These are phyloP conservation scores for Rutpela maculata DNA, from an alignment of 2,888 invertebrate genomes.

Conservation along the genomic window DNA sequence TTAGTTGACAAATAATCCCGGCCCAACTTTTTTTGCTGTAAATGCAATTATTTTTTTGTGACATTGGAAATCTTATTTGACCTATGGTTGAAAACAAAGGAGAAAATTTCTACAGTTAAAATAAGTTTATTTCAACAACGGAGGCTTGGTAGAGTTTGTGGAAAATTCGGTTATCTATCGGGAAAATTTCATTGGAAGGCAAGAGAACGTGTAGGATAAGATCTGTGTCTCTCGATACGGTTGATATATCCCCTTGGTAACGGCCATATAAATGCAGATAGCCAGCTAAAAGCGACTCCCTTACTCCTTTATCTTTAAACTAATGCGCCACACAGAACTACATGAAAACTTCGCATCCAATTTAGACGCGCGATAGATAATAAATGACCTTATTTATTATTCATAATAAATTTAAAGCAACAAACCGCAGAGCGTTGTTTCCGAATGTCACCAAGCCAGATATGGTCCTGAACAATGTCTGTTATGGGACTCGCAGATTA, in stretches of 20 bases:
- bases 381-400: slow-evolving; percentile 45
- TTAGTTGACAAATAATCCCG: slow-evolving; percentile 33
- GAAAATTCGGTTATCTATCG: slow-evolving; percentile 59
- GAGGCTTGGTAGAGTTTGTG: slow-evolving; percentile 46
- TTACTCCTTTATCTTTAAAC: slow-evolving; percentile 56
- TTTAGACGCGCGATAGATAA: slow-evolving; percentile 43
- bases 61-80: slow-evolving; percentile 44
- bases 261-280: slow-evolving; percentile 60
- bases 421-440: slow-evolving; percentile 25
- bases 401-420: slow-evolving; percentile 38
- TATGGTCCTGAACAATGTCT: slow-evolving; percentile 1
- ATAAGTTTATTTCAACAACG: slow-evolving; percentile 51
- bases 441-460: slow-evolving; percentile 6
- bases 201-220: slow-evolving; percentile 55
- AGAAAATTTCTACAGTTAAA: slow-evolving; percentile 43
- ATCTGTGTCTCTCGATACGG: slow-evolving; percentile 58
- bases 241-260: slow-evolving; percentile 58
- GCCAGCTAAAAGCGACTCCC: slow-evolving; percentile 51
- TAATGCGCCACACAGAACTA: slow-evolving; percentile 52
- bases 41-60: slow-evolving; percentile 44
- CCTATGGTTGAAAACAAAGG: slow-evolving; percentile 44
- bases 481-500: background rate
- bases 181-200: slow-evolving; percentile 58
- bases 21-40: slow-evolving; percentile 18
- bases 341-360: slow-evolving; percentile 53